Base-by-base conservation (phyloP, 2,113 vertebrate genomes). In the Heptranchias perlo region DNA sequence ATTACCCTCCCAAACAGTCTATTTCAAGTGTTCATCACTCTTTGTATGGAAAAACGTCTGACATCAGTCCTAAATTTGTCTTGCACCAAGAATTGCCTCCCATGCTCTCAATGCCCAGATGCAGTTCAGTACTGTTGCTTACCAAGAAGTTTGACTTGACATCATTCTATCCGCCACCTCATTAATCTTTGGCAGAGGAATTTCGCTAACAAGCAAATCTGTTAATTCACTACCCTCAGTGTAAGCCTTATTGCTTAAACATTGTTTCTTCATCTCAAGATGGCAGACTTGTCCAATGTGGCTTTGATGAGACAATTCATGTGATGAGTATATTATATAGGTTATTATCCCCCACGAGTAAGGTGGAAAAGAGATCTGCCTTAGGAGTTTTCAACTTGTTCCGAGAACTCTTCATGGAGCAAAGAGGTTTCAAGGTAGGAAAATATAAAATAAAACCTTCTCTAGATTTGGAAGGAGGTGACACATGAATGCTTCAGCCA, bases 201-300 rank as follows among this genome's bases (percentile, higher is more conserved):
- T n/a, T 93, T 62, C n/a, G 35, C 58, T 62, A 23, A 93, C n/a
- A 91, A 82, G 78, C 78, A 82, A 82, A 82, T 44, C 78, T 91
- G 28, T 93, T 44, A 64, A 62, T 39, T 62, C 58, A 23, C n/a
- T 21, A 62, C 58, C n/a, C 58, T 93, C 58, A 64, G 35, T 62
- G 89, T 62, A 23, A 62, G 58, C n/a, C 35, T 44, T 62, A 16
- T 39, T 92, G 58, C 58, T 35, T 91, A 91, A 91, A 91, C 13
- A 35, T 54, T 23, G 54, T 61, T 39, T 39, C 89, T 62, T 62
- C 35, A 62, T 39, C 89, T 62, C 18, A 62, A 61, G 58, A 39
- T n/a, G 54, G 31, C 89, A 61, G 87, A 91, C 1, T 91, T 61
- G 87, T 28, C 89, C 35, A 62, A 58, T 61, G 31, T 92, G 31